Evolutionary conservation across 2,888 invertebrate species (phyloP), one percentile per base, ranked within the genome.

Genomic region (Sesamia inferens): DNA sequence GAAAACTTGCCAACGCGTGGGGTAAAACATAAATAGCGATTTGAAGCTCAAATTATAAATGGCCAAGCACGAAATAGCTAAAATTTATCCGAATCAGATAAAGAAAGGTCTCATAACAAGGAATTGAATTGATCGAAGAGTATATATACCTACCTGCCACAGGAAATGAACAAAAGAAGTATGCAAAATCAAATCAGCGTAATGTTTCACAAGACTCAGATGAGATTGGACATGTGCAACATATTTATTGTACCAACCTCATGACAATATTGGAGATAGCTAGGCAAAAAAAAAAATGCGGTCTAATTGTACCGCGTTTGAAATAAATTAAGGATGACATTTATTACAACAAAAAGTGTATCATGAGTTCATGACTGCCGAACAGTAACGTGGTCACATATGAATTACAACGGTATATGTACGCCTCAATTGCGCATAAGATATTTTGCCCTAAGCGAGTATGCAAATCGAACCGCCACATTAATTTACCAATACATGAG

Each of bases 391-490:
- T 57, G 39, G n/a, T 64, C 63, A 62, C 62, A 55, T 71, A 73
- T 68, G 62, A 61, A 82, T 76, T 73, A 76, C 68, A 64, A 71
- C 66, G 44, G 47, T 74, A 75, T 44, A 72, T 47, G 62, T 73
- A 73, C 57, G 64, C 48, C 69, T 73, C 67, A 73, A 84, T 69
- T 65, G 44, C 42, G 70, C 69, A 85, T 78, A 81, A 68, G 81
- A 73, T 78, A 85, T 75, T 78, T 83, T 61, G 61, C 78, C 76
- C 68, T 75, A 77, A 79, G 55, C 68, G 74, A 66, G 68, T 85
- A 85, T 84, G 78, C 78, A 84, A 84, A 85, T 84, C 58, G 39
- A 71, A 48, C 51, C 51, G 71, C 65, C 71, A 82, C 74, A 84
- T 76, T 73, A 78, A 85, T 82, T 73, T 79, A 67, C 70, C 72